A percentile compares a stretch with the other conserved stretches of the same genome.
phyloP scores from a whole-genome alignment of 2,113 vertebrate species.

The Agapornis roseicollis region DNA sequence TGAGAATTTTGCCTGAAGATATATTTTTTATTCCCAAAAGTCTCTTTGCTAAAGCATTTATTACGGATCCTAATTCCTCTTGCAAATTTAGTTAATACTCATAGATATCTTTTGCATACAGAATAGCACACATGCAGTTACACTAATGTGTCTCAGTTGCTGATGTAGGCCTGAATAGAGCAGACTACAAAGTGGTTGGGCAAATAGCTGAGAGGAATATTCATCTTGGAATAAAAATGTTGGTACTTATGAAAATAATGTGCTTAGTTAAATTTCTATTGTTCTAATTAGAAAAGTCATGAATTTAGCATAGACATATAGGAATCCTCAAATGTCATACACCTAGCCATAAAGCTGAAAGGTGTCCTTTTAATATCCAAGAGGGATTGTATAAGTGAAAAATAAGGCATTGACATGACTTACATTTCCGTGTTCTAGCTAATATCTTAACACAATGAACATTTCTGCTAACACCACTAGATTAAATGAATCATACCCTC shows the following conservation, averaged over 20 bases:
- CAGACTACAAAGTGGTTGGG: background rate
- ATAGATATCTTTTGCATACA: slow-evolving; percentile 75
- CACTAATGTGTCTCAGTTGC: slow-evolving; percentile 23
- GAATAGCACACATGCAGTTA: slow-evolving; percentile 62
- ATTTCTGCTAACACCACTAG: background rate
- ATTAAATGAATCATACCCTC: background rate
- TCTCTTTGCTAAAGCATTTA: slow-evolving; percentile 78
- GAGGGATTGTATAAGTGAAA: background rate
- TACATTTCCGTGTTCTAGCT: background rate
- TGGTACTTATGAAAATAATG: background rate
- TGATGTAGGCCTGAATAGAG: background rate
- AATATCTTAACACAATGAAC: background rate
- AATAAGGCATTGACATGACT: background rate
- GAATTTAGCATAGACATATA: background rate
- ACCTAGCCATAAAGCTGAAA: background rate
- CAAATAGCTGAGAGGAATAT: background rate
- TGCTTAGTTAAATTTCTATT: background rate
- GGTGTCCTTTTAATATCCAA: background rate
- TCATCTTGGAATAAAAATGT: background rate
- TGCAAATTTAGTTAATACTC: slow-evolving; percentile 79
- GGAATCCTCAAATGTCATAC: background rate
- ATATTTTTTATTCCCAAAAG: slow-evolving; percentile 77
- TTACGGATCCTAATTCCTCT: slow-evolving; percentile 77
- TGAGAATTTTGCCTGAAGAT: slow-evolving; percentile 75
- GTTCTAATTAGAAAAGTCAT: background rate